Base-by-base conservation (phyloP, 2,113 vertebrate genomes). In the Melospiza melodia region DNA sequence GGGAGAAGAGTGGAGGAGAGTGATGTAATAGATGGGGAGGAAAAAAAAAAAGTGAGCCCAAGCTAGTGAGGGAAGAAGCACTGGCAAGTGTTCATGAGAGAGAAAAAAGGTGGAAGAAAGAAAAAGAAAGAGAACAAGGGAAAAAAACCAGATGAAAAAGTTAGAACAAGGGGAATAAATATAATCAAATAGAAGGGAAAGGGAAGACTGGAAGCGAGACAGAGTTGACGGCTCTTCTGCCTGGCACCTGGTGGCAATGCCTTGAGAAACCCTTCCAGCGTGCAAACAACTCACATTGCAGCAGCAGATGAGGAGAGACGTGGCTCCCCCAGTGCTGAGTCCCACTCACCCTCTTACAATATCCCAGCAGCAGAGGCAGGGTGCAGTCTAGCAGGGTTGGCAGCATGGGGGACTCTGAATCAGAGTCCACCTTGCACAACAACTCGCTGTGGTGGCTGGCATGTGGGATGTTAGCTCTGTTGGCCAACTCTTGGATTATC, bases 401-500 rank as follows among this genome's bases (percentile, higher is more conserved):
- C 97, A 95, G 97, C 95, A 91, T 97, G 90, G 98, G 98, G 90
- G 98, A 98, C 93, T 95, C 96, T 94, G 96, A 97, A 58, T 97
- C 97, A 71, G 96, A 98, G 92, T 98, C 98, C 89, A 98, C 98
- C 51, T 95, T 98, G 91, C 98, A 98, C 87, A 98, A 98, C 57
- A 98, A 98, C 39, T 98, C 98, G 0, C 49, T 98, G 81, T 98
- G 98, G 95, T 98, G 98, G 98, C 97, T 98, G 96, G 98, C 98
- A 72, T 98, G 98, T 33, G 98, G 98, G 80, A 97, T 98, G 93
- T 93, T 98, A 93, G 98, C 98, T 7, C 96, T 98, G 55, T 94
- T 98, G 93, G 98, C 98, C 94, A 98, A 98, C 33, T 98, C 98
- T 57, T 98, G 98, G 98, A 98, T 98, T 85, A 98, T 98, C 93